Evolutionary conservation across 2,888 invertebrate genomes (phyloP), one percentile per base, ranked within the genome.

Genomic region (Apamea anceps): DNA sequence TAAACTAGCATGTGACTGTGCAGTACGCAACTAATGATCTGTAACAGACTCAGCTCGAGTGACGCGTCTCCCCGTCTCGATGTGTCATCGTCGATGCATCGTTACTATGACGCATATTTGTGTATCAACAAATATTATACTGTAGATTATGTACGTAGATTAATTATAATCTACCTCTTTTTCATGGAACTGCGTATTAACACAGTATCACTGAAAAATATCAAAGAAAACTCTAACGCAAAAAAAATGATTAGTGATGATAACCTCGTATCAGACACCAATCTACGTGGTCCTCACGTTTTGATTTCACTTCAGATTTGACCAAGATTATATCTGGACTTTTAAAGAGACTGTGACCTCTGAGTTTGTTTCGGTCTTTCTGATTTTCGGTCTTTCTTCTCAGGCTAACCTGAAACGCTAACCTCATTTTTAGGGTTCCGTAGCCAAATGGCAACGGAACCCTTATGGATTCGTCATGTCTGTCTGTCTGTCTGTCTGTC

Each of bases 81-180:
- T 83, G 85, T 67, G 86, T 86, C 84, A 86, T 82, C 28, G 51
- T 62, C 32, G 79, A 66, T 71, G 79, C 86, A 75, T 75, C 79
- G 66, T 75, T 62, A 75, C 28, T 42, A 21, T 73, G 81, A 66
- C 85, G 48, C 70, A 81, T 85, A 66, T 63, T 68, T 62, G 28
- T 78, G 8, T 65, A 57, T 32, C 67, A 63, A 1, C n/a, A 48
- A 3, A 13, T 65, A 62, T 37, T 25, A 28, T 37, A 62, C 7
- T n/a, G 13, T 28, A 6, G 4, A 28, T n/a, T 67, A n/a, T 21
- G 42, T 25, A 42, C 13, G 25, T 25, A 65, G 32, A 32, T 32
- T 32, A 32, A 8, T 8, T 63, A 18, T 18, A 62, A 13, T 2
- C 32, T 1, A 32, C 32, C 32, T 32, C 32, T 32, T 32, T 32